Base-by-base conservation (phyloP, 2,797 vertebrate genomes). In the Periophthalmus magnuspinnatus region DNA sequence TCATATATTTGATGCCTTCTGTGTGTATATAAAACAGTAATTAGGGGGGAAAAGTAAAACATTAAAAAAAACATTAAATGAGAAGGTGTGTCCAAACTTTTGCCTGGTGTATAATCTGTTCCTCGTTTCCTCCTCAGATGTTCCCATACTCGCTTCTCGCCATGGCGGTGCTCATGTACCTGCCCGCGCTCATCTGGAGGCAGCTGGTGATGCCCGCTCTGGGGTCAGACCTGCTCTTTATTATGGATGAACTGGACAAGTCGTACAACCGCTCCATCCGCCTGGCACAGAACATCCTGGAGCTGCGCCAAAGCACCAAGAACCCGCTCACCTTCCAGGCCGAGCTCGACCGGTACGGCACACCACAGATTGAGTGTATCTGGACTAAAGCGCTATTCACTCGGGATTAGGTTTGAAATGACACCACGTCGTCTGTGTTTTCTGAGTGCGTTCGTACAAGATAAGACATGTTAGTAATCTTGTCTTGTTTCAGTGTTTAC, bases 191-290 rank as follows among this genome's bases (percentile, higher is more conserved):
- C 74, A 94, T 99, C 79, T 98, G 97, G 97, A 93, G 95, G 36
- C 95, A 95, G 0, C 91, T 94, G 0, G 96, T 96, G 0, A 86
- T 85, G 45, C 96, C 97, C 0, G 88, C 93, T 0, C 94, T 99
- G 61, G 93, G 90, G 77, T 95, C 93, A 0, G 97, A 98, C 88
- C 93, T 99, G 79, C 93, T 97, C 66, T 98, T 99, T 85, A 91
- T 98, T 84, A 96, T 97, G 1, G 97, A 97, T 0, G 97, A 99
- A 78, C 93, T 99, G 64, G 97, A 99, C 84, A 99, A 97, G 71
- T 97, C 97, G 14, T 99, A 99, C 86, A 99, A 99, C 84, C 97
- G 97, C 50, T 97, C 97, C 0, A 93, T 99, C 68, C 94, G 96
- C 59, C 68, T 99, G 85, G 97, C 97, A 45, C 96, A 98, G 84